phyloP scores from a whole-genome alignment of 2,888 invertebrate genomes.

The Perizoma flavofasciatum region DNA sequence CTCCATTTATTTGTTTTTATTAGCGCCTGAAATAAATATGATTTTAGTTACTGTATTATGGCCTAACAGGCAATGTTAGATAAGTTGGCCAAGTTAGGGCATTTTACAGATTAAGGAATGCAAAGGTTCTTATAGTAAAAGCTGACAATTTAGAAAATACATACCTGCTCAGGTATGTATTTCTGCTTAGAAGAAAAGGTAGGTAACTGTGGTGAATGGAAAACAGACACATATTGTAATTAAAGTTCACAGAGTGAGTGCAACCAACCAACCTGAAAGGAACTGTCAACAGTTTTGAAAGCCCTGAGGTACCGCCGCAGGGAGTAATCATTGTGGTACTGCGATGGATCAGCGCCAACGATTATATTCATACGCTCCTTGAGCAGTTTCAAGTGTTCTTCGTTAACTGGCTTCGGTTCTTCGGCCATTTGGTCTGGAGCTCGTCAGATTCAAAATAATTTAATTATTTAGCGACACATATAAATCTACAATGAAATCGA shows the following conservation, averaged over 20 bases:
- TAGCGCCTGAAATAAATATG: constrained; percentile 83
- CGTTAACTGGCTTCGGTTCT: constrained; percentile 82
- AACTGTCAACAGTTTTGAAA: constrained; percentile 88
- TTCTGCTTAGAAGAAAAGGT: no score
- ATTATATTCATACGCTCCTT: constrained; percentile 89
- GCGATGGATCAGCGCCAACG: constrained; percentile 87
- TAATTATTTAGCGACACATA: not conserved
- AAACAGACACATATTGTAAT: no score
- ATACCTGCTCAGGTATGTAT: no score
- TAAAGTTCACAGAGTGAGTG: no score
- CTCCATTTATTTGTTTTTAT: constrained; percentile 93
- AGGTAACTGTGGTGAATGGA: no score
- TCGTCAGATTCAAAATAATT: not conserved
- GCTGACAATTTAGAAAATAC: no score
- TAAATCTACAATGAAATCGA: not conserved
- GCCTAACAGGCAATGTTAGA: no score
- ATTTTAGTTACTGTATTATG: no score
- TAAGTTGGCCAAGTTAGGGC: no score
- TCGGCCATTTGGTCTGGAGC: constrained; percentile 58
- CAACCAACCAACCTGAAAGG: constrained; percentile 86
- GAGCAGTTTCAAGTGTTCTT: constrained; percentile 85
- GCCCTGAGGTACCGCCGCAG: constrained; percentile 88
- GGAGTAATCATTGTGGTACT: constrained; percentile 90
- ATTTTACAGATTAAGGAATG: no score
- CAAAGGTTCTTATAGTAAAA: no score